Evolutionary conservation across 2,888 invertebrate species (phyloP).

Genomic region (Yponomeuta malinellus): DNA sequence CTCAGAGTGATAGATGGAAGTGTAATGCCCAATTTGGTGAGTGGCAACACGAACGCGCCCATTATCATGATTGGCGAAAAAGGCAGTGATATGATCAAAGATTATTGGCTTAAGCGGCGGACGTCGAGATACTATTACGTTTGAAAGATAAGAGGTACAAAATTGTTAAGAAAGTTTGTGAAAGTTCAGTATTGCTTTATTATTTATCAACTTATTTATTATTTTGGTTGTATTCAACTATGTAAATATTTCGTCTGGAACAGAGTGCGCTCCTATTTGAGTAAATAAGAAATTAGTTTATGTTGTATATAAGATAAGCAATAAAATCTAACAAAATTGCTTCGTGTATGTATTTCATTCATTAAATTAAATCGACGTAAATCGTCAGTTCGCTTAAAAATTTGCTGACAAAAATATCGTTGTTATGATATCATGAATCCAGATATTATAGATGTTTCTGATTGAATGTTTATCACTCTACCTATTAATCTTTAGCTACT

Average conservation of each 20-base stretch:
- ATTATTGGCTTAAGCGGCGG: slow-evolving; percentile 83
- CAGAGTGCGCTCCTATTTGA: slow-evolving; percentile 18
- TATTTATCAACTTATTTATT: slow-evolving; percentile 18
- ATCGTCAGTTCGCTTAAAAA: too few relatives aligned
- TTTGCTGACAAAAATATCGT: too few relatives aligned
- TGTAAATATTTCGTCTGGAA: slow-evolving; percentile 17
- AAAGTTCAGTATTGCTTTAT: slow-evolving; percentile 32
- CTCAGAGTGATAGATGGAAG: slow-evolving; percentile 89
- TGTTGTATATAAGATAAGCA: neutral
- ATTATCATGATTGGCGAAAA: slow-evolving; percentile 94
- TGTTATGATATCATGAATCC: too few relatives aligned
- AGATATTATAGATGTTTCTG: too few relatives aligned
- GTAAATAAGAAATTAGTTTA: neutral
- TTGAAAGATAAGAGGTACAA: slow-evolving; percentile 27
- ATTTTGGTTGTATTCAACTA: neutral
- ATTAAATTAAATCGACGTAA: neutral
- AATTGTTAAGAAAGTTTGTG: neutral
- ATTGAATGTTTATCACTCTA: too few relatives aligned
- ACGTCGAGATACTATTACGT: slow-evolving; percentile 55
- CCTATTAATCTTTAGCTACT: too few relatives aligned
- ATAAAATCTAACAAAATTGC: neutral
- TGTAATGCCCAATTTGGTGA: slow-evolving; percentile 90
- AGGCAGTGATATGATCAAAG: slow-evolving; percentile 90
- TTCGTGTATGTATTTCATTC: neutral
- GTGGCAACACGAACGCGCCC: slow-evolving; percentile 91